Conservation (phyloP, 2,888 invertebrate species). For the Galerucella calmariensis region DNA sequence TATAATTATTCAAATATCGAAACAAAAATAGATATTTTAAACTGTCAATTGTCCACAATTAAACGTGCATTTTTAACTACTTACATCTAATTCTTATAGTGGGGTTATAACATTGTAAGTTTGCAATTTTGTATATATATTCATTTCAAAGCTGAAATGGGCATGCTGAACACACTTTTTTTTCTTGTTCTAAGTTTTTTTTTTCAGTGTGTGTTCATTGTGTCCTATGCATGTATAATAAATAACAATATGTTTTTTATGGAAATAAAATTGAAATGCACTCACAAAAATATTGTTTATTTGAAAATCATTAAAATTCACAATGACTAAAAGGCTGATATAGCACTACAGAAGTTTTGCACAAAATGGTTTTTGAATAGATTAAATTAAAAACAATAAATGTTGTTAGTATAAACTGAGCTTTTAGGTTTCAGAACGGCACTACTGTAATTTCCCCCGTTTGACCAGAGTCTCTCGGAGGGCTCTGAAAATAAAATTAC, state of each 20-base stretch:
- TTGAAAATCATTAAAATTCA: conserved; percentile 1
- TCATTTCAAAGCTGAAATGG: too few relatives aligned
- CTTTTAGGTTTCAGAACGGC: conserved; percentile 56
- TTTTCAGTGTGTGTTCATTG: too few relatives aligned
- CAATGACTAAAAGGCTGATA: neutral
- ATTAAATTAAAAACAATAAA: neutral
- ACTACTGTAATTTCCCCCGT: conserved; percentile 69
- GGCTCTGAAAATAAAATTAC: conserved; percentile 64
- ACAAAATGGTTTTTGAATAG: neutral
- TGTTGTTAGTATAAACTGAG: conserved; percentile 4
- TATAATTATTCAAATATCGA: too few relatives aligned
- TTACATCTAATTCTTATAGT: too few relatives aligned
- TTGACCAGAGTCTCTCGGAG: conserved; percentile 69
- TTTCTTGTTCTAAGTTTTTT: too few relatives aligned
- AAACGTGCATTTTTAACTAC: too few relatives aligned
- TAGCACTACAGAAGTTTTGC: neutral
- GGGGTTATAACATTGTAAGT: too few relatives aligned
- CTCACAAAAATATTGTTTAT: conserved; percentile 12
- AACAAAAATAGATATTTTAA: too few relatives aligned
- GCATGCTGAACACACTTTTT: too few relatives aligned
- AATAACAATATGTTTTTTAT: neutral
- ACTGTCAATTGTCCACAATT: too few relatives aligned
- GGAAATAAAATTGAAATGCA: neutral
- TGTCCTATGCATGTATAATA: too few relatives aligned
- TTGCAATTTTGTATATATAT: too few relatives aligned